Conservation (phyloP, 2,888 invertebrate genomes). For the Eupeodes latifasciatus region DNA sequence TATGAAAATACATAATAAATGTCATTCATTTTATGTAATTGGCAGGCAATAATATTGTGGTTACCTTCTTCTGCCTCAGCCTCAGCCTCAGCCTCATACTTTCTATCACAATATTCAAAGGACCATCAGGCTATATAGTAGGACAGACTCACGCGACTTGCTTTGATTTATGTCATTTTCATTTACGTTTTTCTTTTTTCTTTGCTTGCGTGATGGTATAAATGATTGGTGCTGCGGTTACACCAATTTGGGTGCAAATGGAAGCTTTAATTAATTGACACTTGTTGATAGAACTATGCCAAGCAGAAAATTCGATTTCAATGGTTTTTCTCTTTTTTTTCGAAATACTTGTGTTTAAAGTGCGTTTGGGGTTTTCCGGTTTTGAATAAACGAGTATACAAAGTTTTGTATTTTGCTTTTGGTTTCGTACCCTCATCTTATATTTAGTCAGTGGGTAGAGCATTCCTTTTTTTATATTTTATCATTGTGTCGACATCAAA, state of each 20-base stretch:
- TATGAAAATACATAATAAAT: slow-evolving; percentile 7
- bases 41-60: slow-evolving; percentile 32
- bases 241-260: slow-evolving; percentile 4
- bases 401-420: no score
- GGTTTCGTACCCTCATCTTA: no score
- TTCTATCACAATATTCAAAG: background rate
- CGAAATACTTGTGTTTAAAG: background rate
- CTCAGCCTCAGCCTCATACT: no score
- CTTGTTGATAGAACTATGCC: slow-evolving; percentile 5
- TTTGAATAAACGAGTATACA: no score
- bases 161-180: background rate
- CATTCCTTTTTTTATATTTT: no score
- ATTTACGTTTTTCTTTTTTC: background rate
- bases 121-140: background rate
- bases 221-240: background rate
- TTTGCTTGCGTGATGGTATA: slow-evolving; percentile 9
- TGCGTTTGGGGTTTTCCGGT: background rate
- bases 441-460: no score
- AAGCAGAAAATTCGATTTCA: background rate
- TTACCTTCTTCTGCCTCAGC: background rate
- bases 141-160: background rate
- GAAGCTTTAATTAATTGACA: background rate
- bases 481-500: no score
- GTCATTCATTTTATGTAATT: slow-evolving; percentile 28
- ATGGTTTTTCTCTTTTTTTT: background rate